Base-by-base conservation (phyloP, 2,797 vertebrate genomes). In the Helostoma temminkii region DNA sequence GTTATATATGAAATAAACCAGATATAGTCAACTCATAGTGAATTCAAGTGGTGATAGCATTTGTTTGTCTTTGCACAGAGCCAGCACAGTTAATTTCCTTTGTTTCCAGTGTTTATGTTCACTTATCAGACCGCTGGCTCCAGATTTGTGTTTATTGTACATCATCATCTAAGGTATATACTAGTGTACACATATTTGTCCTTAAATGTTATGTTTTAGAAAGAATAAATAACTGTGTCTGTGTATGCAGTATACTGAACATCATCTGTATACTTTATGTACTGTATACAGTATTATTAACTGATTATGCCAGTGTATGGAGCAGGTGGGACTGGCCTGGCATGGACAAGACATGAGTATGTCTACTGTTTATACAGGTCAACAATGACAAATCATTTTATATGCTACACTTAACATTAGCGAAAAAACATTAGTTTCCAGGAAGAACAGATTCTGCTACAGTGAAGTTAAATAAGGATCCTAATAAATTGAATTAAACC, bases 401-500 rank as follows among this genome's bases (percentile, higher is more conserved):
- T 25, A 1, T 2, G 18, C 34, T 26, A n/a, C 18, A 37, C n/a
- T n/a, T 6, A 68, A 18, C 12, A 57, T 55, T n/a, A 1, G 11
- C 3, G 0, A 2, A 47, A 60, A 70, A 66, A 15, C 46, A 34
- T 47, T 16, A 57, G 19, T 18, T 32, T 21, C 9, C 18, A 19
- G 11, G 21, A 12, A 59, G 48, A 36, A 49, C 25, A 24, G 26
- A 14, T 37, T 64, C 12, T 63, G 22, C n/a, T 48, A 32, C 58
- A 41, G 34, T 53, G 18, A 41, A 28, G 18, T 36, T 59, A 37
- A 76, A 68, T 21, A 26, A 25, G 28, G 11, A 49, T 5, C 15
- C 12, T 63, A 50, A 73, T 59, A 42, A 48, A 55, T 62, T 2
- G 50, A 68, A 64, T 70, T 32, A 37, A 52, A 66, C 32, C 8